A percentile compares a stretch with the other conserved stretches of the same genome.
These are phyloP conservation scores for Pseudococcus jackbeardsleyi DNA, from an alignment of 2,888 invertebrate genomes.

Conservation along the genomic window DNA sequence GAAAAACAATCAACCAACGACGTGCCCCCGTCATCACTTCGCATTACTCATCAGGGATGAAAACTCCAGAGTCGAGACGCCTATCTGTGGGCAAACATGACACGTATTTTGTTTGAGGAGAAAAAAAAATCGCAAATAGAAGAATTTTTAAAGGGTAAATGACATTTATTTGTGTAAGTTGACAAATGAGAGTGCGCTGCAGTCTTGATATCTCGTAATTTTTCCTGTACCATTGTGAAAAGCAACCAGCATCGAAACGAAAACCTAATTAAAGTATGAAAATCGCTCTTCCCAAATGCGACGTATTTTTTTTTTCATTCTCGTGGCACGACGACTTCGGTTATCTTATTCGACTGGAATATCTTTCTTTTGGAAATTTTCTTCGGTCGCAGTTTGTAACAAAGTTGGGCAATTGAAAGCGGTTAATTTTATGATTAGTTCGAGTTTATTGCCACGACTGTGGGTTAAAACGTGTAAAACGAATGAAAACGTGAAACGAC, in stretches of 20 bases:
- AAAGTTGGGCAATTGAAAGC: constrained; percentile 26
- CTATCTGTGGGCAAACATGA: background rate
- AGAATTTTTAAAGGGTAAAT: background rate
- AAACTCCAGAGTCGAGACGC: background rate
- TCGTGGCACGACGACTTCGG: background rate
- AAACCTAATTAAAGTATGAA: constrained; percentile 28
- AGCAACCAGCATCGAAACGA: constrained; percentile 6
- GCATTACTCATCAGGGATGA: background rate
- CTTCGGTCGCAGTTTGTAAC: constrained; percentile 35
- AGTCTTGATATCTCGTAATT: background rate
- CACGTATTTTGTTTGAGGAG: background rate
- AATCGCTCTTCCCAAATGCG: background rate
- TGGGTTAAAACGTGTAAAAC: background rate
- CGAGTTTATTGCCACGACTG: background rate
- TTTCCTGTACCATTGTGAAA: background rate
- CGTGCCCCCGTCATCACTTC: background rate
- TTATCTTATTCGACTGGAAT: background rate
- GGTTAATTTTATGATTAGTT: constrained; percentile 36
- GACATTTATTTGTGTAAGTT: constrained; percentile 14
- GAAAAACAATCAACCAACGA: constrained; percentile 7
- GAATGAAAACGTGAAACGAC: background rate
- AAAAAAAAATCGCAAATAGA: background rate
- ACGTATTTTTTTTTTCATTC: background rate
- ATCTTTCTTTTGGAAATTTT: constrained; percentile 1
- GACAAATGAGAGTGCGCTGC: constrained; percentile 17